Base-by-base conservation (phyloP, 2,888 invertebrate species). In the Coecobrya sp. region DNA sequence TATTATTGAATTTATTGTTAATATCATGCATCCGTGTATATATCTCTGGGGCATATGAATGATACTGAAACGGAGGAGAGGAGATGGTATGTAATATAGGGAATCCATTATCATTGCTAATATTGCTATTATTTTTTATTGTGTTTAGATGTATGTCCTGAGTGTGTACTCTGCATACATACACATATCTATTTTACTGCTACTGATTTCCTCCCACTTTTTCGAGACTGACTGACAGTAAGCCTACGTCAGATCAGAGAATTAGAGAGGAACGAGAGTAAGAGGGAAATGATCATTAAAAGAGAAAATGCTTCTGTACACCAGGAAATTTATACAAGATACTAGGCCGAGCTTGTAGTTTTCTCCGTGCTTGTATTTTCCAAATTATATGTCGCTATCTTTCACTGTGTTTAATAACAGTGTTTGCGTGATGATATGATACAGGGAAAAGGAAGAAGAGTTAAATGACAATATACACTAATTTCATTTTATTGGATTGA, bases 231-330 rank as follows among this genome's bases (percentile, higher is more conserved):
- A 76, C 86, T 59, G 86, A 73, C 76, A 87, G 86, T 76, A 87
- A 87, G 76, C 87, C 76, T 76, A 62, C 45, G 73, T 87, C 52
- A 79, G 79, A 79, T 79, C 87, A 87, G 87, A 76, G 87, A 76
- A 87, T 87, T 87, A 79, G 52, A 70, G 73, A 76, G 73, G 42
- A 76, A 11, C 11, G 73, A 81, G 82, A 62, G 82, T 27, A 62
- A 82, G 62, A 42, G 81, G 55, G 81, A 88, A 88, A 88, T 88
- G 88, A 81, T 81, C 88, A 88, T 81, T 88, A 88, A 88, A 88
- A 36, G 79, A 45, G 88, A 81, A 88, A 62, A 25, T 30, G 30
- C 27, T 68, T 25, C 0, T 65, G 27, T 65, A 25, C 25, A 25
- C 25, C n/a, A 25, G 25, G 1, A 19, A 7, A n/a, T n/a, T n/a